Evolutionary conservation across 2,113 vertebrate species (phyloP).

Genomic region (Lagenorhynchus albirostris): DNA sequence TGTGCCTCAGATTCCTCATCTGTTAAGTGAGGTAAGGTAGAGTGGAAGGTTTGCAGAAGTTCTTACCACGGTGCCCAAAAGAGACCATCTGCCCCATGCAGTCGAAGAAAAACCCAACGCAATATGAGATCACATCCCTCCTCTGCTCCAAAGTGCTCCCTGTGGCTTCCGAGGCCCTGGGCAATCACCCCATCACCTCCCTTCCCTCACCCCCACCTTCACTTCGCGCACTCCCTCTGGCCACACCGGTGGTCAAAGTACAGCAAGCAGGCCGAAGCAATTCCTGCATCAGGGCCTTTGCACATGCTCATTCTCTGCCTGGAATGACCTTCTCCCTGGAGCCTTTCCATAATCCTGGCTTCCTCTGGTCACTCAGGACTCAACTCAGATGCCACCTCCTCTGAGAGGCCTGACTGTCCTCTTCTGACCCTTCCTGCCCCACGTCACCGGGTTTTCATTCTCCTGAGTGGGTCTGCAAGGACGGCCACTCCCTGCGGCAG

Average conservation of each 20-base stretch:
- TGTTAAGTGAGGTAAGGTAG: not conserved
- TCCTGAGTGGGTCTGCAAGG: not conserved
- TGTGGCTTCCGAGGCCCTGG: not conserved
- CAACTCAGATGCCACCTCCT: not conserved
- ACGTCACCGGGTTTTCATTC: not conserved
- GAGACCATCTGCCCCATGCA: not conserved
- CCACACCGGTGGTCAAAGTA: not conserved
- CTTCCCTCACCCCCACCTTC: not conserved
- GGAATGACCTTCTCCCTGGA: not conserved
- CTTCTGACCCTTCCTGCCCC: not conserved
- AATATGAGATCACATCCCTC: not conserved
- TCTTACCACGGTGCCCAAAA: not conserved
- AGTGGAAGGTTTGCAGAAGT: not conserved
- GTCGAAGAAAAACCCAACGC: not conserved
- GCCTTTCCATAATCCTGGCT: not conserved
- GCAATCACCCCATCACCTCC: not conserved
- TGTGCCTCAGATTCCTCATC: not conserved
- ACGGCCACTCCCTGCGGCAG: not conserved
- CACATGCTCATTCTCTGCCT: not conserved
- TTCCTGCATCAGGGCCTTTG: not conserved
- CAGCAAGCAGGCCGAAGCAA: not conserved
- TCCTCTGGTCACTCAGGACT: not conserved
- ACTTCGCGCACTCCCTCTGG: not conserved
- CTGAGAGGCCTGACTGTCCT: not conserved
- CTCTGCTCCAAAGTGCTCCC: not conserved